phyloP scores from a whole-genome alignment of 2,113 vertebrate species.

The Bettongia penicillata region DNA sequence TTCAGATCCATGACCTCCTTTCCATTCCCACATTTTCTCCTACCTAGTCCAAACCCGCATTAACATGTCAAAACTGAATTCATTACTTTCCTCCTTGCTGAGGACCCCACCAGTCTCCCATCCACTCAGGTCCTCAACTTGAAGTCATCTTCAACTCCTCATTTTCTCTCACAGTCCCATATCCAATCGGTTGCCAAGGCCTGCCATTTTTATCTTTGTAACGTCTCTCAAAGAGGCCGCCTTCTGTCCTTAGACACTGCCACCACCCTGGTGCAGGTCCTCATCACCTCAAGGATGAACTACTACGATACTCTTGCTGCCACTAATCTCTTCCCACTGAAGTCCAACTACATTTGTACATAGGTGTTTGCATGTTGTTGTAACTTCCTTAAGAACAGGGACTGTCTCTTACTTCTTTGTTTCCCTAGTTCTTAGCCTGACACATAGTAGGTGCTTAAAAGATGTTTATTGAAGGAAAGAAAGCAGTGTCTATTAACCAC shows the following conservation, averaged over 20 bases:
- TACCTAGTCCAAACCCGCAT: not conserved
- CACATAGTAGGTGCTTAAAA: conserved; percentile 4
- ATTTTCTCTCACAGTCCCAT: not conserved
- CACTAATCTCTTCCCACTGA: not conserved
- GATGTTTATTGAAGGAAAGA: not conserved
- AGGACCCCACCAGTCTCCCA: not conserved
- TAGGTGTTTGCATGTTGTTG: not conserved
- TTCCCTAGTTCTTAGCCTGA: not conserved
- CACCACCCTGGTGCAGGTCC: not conserved
- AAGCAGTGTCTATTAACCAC: not conserved
- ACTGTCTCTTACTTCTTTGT: not conserved
- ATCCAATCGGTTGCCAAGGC: not conserved
- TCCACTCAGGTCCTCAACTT: not conserved
- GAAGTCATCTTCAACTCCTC: not conserved
- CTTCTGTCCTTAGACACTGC: not conserved
- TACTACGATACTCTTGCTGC: not conserved
- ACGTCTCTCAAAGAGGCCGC: not conserved
- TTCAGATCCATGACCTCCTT: not conserved
- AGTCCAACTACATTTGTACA: not conserved
- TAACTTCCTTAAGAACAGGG: not conserved
- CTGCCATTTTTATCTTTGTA: not conserved
- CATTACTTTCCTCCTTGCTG: not conserved
- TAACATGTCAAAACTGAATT: not conserved
- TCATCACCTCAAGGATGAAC: not conserved
- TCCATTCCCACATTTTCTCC: not conserved